Base-by-base conservation (phyloP, 2,797 vertebrate species). In the Cuculus canorus region DNA sequence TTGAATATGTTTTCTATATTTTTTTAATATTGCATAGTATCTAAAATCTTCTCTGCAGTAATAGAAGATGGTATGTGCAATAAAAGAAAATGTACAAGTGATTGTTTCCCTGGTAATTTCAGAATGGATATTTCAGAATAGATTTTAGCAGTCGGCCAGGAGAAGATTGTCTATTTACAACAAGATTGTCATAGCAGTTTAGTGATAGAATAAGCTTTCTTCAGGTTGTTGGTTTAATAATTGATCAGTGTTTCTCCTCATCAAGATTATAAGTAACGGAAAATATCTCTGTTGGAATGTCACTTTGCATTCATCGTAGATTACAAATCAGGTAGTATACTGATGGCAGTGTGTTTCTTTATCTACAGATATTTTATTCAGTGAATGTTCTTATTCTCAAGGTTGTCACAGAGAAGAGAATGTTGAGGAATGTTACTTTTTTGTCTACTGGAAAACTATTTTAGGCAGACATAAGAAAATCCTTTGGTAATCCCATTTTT, bases 41-140 rank as follows among this genome's bases (percentile, higher is more conserved):
- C 35, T 19, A 35, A 92, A 76, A 19, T 21, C 6, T 66, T 90
- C 82, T 11, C n/a, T 59, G 17, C 2, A n/a, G 27, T 73, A 83
- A 56, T 6, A 59, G 17, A 57, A 78, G 7, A 61, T 15, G 17
- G 10, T 37, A 63, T 21, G 27, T 22, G 22, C 27, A 30, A 30
- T 10, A 43, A 18, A 63, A 48, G 2, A 43, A 22, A 57, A 32
- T 82, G 65, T 54, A 28, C 3, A 63, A 57, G 7, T 35, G 15
- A 0, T 54, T 63, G 28, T 3, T 2, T 1, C 32, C 9, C 13
- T 24, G 4, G 4, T 52, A 69, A 39, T 39, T 39, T 39, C 39
- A 13, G 39, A 39, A 13, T 39, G 39, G 13, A 39, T 39, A 30
- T 90, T 83, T 86, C 56, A 59, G 23, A 90, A 35, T 1, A 54